phyloP scores from a whole-genome alignment of 2,888 invertebrate species.

The Prosapia bicincta region DNA sequence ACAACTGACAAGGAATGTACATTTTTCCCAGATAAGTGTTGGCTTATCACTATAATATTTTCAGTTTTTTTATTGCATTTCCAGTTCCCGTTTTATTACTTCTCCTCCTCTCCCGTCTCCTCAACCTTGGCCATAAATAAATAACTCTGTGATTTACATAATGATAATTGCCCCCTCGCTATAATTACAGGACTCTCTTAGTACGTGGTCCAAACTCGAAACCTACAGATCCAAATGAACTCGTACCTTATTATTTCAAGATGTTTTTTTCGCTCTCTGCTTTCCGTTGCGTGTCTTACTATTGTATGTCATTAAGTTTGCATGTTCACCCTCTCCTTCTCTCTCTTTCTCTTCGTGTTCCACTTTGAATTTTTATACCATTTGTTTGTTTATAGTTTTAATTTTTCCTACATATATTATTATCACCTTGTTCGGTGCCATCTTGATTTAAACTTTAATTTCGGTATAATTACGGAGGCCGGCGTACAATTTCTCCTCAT shows the following conservation, averaged over 20 bases:
- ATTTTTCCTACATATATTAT: not conserved
- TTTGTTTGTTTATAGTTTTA: not conserved
- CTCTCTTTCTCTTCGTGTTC: not conserved
- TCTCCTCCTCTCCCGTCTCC: not conserved
- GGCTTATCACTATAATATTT: too few relatives aligned
- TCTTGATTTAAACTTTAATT: not conserved
- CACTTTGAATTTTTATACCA: not conserved
- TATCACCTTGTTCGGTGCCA: not conserved
- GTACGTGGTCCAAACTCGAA: not conserved
- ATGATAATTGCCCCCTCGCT: not conserved
- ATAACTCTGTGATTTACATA: not conserved
- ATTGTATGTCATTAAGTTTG: not conserved
- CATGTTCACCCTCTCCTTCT: not conserved
- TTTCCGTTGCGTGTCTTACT: not conserved
- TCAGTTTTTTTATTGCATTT: too few relatives aligned
- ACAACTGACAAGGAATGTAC: too few relatives aligned
- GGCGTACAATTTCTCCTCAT: not conserved
- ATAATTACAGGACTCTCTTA: not conserved
- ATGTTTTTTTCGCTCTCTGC: not conserved
- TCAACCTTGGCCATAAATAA: not conserved
- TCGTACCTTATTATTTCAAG: not conserved
- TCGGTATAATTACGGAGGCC: not conserved
- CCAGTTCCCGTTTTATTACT: not conserved
- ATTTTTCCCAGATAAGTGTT: too few relatives aligned
- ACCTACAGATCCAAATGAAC: too few relatives aligned